Base-by-base conservation (phyloP, 2,797 vertebrate genomes). In the Rhinoraja longicauda region DNA sequence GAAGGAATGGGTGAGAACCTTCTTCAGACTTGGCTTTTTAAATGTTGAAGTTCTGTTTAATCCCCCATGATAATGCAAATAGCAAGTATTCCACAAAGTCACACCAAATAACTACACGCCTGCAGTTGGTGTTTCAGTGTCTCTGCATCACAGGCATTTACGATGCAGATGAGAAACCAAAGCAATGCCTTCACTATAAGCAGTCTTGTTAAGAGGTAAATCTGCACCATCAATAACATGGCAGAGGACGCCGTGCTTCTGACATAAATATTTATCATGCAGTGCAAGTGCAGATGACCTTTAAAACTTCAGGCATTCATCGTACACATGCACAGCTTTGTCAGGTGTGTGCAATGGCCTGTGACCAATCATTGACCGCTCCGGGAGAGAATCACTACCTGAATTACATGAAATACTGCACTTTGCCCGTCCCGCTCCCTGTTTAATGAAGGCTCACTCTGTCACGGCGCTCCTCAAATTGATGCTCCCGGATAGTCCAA, bases 181-280 rank as follows among this genome's bases (percentile, higher is more conserved):
- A 92, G 70, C 67, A 53, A 72, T 92, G 70, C 36, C 90, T 92
- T 92, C 53, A 57, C 90, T 73, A n/a, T 92, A 53, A 73, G 90
- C 70, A 75, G 90, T 53, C 90, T 92, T 92, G 90, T 92, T 92
- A 92, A 92, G 57, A 72, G 64, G 90, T 92, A 92, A 92, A 92
- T 92, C 90, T 92, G 90, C 73, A 17, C 90, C 90, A 92, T 92
- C 90, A 92, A 92, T 92, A 92, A 92, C 53, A 92, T 73, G 39
- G 90, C 70, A 92, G 36, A 73, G 90, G 73, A 92, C 39, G 70
- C 70, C 53, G 90, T 53, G 70, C 90, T 92, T 92, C 90, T 92
- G 90, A 92, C 90, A 92, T 75, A 75, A 92, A 92, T 73, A 92
- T 92, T 92, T 92, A 92, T 92, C 90, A 92, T 75, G 73, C 90